Evolutionary conservation across 1,140 invertebrate genomes (phyloP), one percentile per base, ranked within the genome.

Genomic region (Nautilus pompilius): DNA sequence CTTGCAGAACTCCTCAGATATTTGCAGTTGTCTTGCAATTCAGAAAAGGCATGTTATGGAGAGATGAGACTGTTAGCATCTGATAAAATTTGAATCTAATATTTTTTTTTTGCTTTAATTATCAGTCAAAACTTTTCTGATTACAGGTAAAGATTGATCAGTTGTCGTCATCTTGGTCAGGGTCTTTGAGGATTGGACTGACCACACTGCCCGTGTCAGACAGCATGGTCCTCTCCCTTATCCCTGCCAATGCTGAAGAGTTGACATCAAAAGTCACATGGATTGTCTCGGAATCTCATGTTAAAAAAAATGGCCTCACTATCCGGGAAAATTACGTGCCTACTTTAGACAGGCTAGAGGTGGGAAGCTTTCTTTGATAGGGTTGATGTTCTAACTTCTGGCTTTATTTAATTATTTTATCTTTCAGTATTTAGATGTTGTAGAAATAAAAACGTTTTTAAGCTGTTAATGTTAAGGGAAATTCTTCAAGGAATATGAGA

Each of bases 161-260:
- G 71, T 74, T 89, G 20, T 84, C 86, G 5, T 75, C 80, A 13
- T 86, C 89, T 53, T 91, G 89, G 86, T 88, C 90, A 30, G 92
- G 92, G 2, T 89, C 88, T 15, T 78, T 95, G 24, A 86, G 85
- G 29, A 87, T 93, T 73, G 93, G 92, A 1, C 85, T 94, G 6
- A 92, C 91, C 0, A 87, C 88, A 51, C 85, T 89, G 68, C 87
- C 88, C 49, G 84, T 89, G 34, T 80, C 85, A 32, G 88, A 89
- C 69, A 82, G 85, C 20, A 85, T 85, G 58, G 84, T 87, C 2
- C 77, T 86, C 58, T 75, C 83, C 41, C 80, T 85, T 62, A 78
- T 91, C 17, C 89, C 90, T 13, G 81, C 87, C 1, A 83, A 85
- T 5, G 75, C 79, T 22, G 63, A 69, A 33, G 76, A 77, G 33